A percentile compares a stretch with the other conserved stretches of the same genome.
phyloP scores from a whole-genome alignment of 2,888 invertebrate species.

The Mesoligia furuncula region DNA sequence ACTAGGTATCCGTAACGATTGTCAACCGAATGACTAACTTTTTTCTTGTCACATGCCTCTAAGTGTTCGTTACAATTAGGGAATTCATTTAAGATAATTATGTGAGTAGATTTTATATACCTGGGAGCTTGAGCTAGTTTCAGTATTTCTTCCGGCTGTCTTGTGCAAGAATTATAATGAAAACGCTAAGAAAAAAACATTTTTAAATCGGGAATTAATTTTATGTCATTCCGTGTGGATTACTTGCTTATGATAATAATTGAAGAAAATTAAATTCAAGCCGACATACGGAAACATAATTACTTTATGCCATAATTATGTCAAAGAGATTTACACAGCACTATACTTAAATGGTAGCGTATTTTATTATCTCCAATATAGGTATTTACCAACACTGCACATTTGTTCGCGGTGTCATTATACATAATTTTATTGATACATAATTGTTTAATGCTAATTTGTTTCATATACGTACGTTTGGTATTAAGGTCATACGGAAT shows the following conservation, averaged over 20 bases:
- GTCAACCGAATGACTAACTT: too few relatives aligned
- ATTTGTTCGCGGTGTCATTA: background rate
- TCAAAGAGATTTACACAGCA: constrained; percentile 16
- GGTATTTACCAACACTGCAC: background rate
- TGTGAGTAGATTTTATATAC: too few relatives aligned
- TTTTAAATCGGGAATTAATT: background rate
- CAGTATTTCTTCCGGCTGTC: too few relatives aligned
- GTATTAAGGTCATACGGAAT: background rate
- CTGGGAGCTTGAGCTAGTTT: too few relatives aligned
- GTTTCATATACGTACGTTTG: background rate
- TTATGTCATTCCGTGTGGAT: background rate
- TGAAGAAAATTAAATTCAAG: constrained; percentile 2
- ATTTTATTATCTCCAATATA: constrained; percentile 12
- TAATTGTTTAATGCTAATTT: constrained; percentile 11
- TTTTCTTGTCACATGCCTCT: too few relatives aligned
- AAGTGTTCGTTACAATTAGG: too few relatives aligned
- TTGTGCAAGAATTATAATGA: too few relatives aligned
- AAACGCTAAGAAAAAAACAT: background rate
- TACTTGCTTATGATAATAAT: background rate
- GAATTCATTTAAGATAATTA: too few relatives aligned
- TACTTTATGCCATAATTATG: constrained; percentile 13
- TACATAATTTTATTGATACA: constrained; percentile 2
- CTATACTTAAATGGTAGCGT: constrained; percentile 10
- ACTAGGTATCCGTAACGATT: too few relatives aligned
- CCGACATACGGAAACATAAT: constrained; percentile 1